Evolutionary conservation across 2,113 vertebrate genomes (phyloP), one percentile per base, ranked within the genome.

Genomic region (Chaenocephalus aceratus): DNA sequence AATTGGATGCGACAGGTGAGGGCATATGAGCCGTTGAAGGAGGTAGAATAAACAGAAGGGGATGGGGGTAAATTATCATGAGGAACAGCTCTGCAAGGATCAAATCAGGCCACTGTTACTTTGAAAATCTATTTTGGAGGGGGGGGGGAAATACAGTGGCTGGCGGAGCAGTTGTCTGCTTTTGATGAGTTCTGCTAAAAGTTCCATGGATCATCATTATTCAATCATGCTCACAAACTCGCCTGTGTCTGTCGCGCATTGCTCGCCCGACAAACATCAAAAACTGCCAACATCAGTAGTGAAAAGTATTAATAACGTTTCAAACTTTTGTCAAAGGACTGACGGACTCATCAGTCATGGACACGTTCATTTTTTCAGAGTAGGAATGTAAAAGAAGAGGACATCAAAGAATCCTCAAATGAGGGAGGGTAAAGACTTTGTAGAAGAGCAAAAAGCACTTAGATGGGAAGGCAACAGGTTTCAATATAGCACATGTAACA

Each of bases 1-100:
- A 91, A 94, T 92, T 90, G 91, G 87, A 88, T 75, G 78, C 76
- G 83, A 86, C 85, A 90, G 83, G 78, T 89, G 85, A 87, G 89
- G 85, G 77, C 84, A 86, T 57, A 88, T 77, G 80, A 72, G 67
- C 67, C 81, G 79, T 67, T 75, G 71, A 85, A 86, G 82, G 48
- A 80, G 79, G 86, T 71, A 36, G 34, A 86, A 88, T 63, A 83
- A 88, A 88, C 77, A 84, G 72, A 67, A 64, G 51, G 30, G 36
- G 73, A 80, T 34, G 49, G 72, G 69, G 60, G 63, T 69, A 70
- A 88, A 84, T 82, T 78, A 61, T 72, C 68, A 76, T 61, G 61
- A 84, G 80, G 67, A 79, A 79, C 56, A 71, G 41, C 72, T 46
- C 62, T 54, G 61, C 14, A 83, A 54, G 48, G 58, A 81, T 69